Evolutionary conservation across 2,888 invertebrate species (phyloP).

Genomic region (Stomorhina lunata): DNA sequence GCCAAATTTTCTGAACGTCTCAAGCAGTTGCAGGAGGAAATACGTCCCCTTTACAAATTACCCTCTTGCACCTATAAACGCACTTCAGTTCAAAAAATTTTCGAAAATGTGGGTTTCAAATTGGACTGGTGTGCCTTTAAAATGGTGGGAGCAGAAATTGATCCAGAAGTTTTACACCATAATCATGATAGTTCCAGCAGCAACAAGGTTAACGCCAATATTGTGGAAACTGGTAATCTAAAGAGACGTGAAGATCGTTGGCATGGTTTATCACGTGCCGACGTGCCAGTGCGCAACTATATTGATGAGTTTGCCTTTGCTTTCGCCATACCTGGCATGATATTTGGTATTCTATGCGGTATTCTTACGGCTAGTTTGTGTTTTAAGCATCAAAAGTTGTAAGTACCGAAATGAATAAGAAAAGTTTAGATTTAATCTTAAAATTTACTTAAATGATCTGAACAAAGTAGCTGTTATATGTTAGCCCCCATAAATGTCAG

Average conservation of each 20-base stretch:
- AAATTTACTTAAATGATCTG: too few relatives aligned
- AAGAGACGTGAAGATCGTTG: constrained; percentile 81
- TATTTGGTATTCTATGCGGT: constrained; percentile 85
- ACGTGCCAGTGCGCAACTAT: constrained; percentile 86
- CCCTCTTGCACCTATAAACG: constrained; percentile 91
- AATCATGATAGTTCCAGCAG: constrained; percentile 72
- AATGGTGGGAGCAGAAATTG: constrained; percentile 83
- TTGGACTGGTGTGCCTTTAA: constrained; percentile 95
- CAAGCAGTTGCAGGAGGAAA: constrained; percentile 84
- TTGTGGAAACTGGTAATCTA: constrained; percentile 76
- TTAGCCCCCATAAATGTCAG: too few relatives aligned
- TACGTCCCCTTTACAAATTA: constrained; percentile 88
- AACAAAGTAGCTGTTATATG: too few relatives aligned
- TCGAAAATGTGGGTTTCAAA: constrained; percentile 88
- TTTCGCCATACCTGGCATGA: constrained; percentile 85
- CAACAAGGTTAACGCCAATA: constrained; percentile 62
- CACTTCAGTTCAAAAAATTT: constrained; percentile 91
- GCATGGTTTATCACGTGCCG: constrained; percentile 83
- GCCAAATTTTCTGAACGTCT: constrained; percentile 84
- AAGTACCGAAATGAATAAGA: too few relatives aligned
- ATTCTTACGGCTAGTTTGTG: constrained; percentile 87
- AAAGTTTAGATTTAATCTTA: too few relatives aligned
- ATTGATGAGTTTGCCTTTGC: constrained; percentile 85
- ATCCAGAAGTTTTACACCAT: constrained; percentile 77
- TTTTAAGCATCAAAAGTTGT: constrained; percentile 88